Conservation (phyloP, 2,888 invertebrate genomes). For the Rugalucina vietnamica region DNA sequence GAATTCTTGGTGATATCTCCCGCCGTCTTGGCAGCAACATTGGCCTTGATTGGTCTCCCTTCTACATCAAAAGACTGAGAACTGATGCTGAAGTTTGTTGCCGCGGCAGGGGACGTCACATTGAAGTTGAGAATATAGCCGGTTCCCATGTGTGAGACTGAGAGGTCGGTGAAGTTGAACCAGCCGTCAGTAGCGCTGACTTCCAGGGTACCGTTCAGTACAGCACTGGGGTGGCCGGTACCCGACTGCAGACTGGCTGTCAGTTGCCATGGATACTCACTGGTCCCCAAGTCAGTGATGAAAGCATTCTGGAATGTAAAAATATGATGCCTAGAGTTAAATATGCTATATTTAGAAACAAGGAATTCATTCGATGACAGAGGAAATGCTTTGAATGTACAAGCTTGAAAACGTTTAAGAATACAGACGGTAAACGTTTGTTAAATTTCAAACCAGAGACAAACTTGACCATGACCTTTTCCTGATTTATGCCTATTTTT, state of each 20-base stretch:
- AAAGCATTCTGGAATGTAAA: slow-evolving; percentile 35
- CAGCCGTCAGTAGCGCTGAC: slow-evolving; percentile 73
- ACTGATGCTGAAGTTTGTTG: slow-evolving; percentile 65
- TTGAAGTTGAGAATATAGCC: slow-evolving; percentile 74
- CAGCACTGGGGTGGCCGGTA: slow-evolving; percentile 66
- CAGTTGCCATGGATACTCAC: slow-evolving; percentile 74
- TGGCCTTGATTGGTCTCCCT: slow-evolving; percentile 57
- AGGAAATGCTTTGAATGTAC: too few relatives aligned
- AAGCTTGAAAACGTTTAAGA: too few relatives aligned
- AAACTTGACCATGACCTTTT: too few relatives aligned
- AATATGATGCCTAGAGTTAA: too few relatives aligned
- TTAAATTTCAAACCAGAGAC: too few relatives aligned
- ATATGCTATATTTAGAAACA: too few relatives aligned
- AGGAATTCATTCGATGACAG: too few relatives aligned
- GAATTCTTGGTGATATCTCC: slow-evolving; percentile 56
- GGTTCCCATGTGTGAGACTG: slow-evolving; percentile 73
- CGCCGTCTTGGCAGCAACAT: slow-evolving; percentile 40
- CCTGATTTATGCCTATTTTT: too few relatives aligned
- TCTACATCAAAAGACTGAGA: slow-evolving; percentile 59
- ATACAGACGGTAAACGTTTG: too few relatives aligned
- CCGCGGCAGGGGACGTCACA: slow-evolving; percentile 66
- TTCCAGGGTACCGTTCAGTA: slow-evolving; percentile 68
- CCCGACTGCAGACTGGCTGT: slow-evolving; percentile 69
- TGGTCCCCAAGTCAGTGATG: slow-evolving; percentile 67
- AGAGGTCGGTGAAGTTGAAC: slow-evolving; percentile 79